Conservation (phyloP, 2,113 vertebrate genomes). For the Gadus chalcogrammus region DNA sequence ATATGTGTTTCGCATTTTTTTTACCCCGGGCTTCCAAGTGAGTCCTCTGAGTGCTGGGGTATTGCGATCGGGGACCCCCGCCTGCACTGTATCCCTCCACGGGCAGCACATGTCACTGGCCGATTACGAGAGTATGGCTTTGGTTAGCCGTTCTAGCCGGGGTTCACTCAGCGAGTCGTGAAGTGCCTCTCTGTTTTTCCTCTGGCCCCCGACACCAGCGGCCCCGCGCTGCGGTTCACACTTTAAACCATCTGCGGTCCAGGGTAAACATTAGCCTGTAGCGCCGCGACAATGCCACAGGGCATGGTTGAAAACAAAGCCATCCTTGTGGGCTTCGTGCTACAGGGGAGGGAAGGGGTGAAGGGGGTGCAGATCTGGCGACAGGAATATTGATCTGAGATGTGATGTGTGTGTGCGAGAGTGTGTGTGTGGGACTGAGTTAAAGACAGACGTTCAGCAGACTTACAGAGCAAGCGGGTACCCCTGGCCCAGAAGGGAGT, state of each 20-base stretch:
- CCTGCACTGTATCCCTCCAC: slow-evolving; percentile 33
- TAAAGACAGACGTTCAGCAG: slow-evolving; percentile 23
- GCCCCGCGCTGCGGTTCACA: slow-evolving; percentile 49
- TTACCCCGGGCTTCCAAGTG: too few species aligned
- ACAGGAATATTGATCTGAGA: slow-evolving; percentile 42
- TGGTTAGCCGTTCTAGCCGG: slow-evolving; percentile 32
- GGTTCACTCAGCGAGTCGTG: slow-evolving; percentile 47
- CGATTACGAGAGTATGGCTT: slow-evolving; percentile 50
- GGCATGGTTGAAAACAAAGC: slow-evolving; percentile 43
- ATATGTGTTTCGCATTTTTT: too few species aligned
- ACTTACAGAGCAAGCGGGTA: slow-evolving; percentile 38
- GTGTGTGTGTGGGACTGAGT: slow-evolving; percentile 15
- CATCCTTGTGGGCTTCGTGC: slow-evolving; percentile 28
- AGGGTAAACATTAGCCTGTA: slow-evolving; percentile 32
- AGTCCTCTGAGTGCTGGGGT: neutral
- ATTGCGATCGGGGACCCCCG: slow-evolving; percentile 14
- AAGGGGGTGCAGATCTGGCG: slow-evolving; percentile 31
- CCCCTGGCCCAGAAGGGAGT: slow-evolving; percentile 36
- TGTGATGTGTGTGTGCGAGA: slow-evolving; percentile 8
- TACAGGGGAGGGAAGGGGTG: slow-evolving; percentile 6
- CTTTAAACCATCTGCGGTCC: slow-evolving; percentile 58
- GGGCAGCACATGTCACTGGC: slow-evolving; percentile 39
- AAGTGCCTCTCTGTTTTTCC: slow-evolving; percentile 50
- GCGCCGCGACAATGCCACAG: slow-evolving; percentile 37
- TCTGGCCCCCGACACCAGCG: slow-evolving; percentile 22